phyloP scores from a whole-genome alignment of 2,113 vertebrate species.

The Salvelinus fontinalis region DNA sequence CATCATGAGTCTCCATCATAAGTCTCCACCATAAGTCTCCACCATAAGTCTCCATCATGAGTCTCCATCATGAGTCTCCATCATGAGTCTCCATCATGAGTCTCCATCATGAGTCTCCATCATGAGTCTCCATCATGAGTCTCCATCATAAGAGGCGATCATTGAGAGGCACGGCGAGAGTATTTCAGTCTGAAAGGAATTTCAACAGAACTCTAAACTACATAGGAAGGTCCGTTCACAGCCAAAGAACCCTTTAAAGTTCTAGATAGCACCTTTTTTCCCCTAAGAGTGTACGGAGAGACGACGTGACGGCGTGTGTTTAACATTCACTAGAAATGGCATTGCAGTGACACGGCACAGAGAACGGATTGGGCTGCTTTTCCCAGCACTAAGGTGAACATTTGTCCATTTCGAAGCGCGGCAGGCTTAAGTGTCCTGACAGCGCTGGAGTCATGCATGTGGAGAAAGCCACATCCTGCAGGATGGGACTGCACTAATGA shows the following conservation, averaged over 20 bases:
- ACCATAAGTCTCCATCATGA: too few species aligned
- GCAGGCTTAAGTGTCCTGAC: slow-evolving; percentile 15
- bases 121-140: too few species aligned
- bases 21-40: too few species aligned
- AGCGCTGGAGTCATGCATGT: slow-evolving; percentile 15
- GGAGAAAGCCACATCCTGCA: slow-evolving; percentile 21
- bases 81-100: too few species aligned
- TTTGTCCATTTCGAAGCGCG: slow-evolving; percentile 10
- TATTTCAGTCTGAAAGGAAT: neutral
- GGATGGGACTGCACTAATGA: slow-evolving; percentile 30
- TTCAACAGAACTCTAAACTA: neutral
- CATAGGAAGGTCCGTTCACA: neutral
- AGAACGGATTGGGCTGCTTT: neutral
- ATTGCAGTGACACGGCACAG: neutral
- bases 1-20: too few species aligned
- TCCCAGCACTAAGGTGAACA: slow-evolving; percentile 9
- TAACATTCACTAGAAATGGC: too few species aligned
- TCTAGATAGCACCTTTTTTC: too few species aligned
- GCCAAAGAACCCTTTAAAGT: too few species aligned
- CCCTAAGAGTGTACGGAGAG: too few species aligned
- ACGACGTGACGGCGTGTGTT: too few species aligned
- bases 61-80: too few species aligned
- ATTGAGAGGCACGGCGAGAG: neutral
- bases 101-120: too few species aligned
- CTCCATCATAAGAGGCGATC: neutral